Base-by-base conservation (phyloP, 35 echinoderm and acorn worm species). In the Ophiothrix spiculata region DNA sequence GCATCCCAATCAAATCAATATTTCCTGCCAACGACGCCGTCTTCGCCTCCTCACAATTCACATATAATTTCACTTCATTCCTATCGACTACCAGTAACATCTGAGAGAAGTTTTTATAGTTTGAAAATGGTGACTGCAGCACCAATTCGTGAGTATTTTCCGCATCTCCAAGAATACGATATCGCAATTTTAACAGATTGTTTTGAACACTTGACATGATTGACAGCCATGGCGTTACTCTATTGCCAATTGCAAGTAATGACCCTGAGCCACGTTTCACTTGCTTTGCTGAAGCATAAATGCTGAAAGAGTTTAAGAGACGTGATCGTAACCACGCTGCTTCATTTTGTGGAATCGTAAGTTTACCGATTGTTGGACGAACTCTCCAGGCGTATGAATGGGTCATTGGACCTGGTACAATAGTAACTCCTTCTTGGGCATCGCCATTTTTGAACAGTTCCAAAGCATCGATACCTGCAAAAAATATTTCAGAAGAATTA, bases 111-210 rank as follows among this genome's bases (percentile, higher is more conserved):
- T 69, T 69, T 15, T 25, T 15, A 69, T 69, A n/a, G 29, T 69
- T 69, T 69, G 60, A 69, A 69, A 69, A 69, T 69, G 60, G 60
- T 69, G 60, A 69, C 60, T 69, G 60, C 60, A 69, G 60, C 60
- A 69, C 60, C 60, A 69, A 69, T 15, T 69, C 60, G 23, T 69
- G 60, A 69, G 29, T n/a, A 15, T 69, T 69, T 69, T 69, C 60
- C 23, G 25, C 3, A 12, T 69, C 60, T 69, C 60, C 60, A 15
- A 15, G 16, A 2, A 69, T 25, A n/a, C 60, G 60, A 69, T 69
- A n/a, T 10, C 60, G 60, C 3, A 69, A 69, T 69, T 69, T 69
- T 28, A 69, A 25, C 10, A 25, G 6, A 69, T 69, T 69, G 60
- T 69, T 6, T 10, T n/a, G 60, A 6, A 69, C 16, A 69, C 6